These are phyloP conservation scores for Oriolus oriolus DNA, from an alignment of 2,113 vertebrate genomes.

Conservation along the genomic window DNA sequence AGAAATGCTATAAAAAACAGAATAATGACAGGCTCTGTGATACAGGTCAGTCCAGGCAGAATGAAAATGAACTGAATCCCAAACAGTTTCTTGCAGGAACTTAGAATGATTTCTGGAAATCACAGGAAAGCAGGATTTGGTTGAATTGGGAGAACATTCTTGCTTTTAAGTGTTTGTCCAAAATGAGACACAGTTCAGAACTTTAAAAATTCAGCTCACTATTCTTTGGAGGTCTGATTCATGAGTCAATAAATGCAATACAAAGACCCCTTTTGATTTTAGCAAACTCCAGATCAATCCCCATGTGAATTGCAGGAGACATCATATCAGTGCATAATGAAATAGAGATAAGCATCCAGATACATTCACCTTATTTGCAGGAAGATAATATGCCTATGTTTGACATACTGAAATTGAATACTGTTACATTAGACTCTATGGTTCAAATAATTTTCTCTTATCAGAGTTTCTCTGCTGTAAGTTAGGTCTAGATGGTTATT, in stretches of 20 bases:
- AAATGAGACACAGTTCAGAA: not conserved
- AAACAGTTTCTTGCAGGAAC: not conserved
- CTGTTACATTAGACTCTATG: not conserved
- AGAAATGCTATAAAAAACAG: not conserved
- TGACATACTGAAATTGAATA: not conserved
- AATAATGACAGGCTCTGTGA: not conserved
- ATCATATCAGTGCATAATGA: not conserved
- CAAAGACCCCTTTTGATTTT: not conserved
- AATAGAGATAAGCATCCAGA: not conserved
- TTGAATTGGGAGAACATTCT: not conserved
- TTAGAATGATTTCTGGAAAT: not conserved
- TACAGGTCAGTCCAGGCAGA: not conserved
- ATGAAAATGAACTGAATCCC: not conserved
- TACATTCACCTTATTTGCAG: not conserved
- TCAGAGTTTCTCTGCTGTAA: not conserved
- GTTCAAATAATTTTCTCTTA: not conserved
- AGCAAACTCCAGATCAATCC: not conserved
- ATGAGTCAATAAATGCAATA: not conserved
- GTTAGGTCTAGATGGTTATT: not conserved
- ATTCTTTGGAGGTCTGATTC: not conserved
- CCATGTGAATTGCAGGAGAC: not conserved
- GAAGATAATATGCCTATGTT: not conserved
- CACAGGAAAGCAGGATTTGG: not conserved
- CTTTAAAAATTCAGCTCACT: not conserved
- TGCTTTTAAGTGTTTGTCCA: not conserved